A percentile compares a stretch with the other conserved stretches of the same genome.
phyloP scores from a whole-genome alignment of 2,888 invertebrate species.

The Yponomeuta sedellus region DNA sequence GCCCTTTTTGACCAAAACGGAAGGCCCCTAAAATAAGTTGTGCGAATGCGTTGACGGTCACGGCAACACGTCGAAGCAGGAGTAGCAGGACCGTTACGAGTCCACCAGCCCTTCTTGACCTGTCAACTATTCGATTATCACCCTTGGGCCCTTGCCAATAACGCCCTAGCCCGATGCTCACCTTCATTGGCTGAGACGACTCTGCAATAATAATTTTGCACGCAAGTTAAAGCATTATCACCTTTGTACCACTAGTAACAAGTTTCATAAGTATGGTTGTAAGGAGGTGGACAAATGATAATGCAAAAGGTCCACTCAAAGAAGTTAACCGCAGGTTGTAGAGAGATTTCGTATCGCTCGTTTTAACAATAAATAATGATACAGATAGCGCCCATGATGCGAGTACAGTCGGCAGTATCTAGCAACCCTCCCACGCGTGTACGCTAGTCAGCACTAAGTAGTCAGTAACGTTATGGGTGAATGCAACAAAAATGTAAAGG shows the following conservation, averaged over 20 bases:
- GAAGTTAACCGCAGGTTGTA: background rate
- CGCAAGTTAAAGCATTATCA: background rate
- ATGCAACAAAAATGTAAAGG: too few species aligned
- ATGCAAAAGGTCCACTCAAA: background rate
- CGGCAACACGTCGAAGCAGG: conserved; percentile 8
- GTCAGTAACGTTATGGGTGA: too few species aligned
- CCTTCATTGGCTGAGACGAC: background rate
- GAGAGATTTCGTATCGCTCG: too few species aligned
- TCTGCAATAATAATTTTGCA: background rate
- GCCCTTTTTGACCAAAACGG: conserved; percentile 2
- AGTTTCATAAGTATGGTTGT: too few species aligned
- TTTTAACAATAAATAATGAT: too few species aligned
- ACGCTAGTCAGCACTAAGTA: too few species aligned
- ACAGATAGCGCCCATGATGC: too few species aligned
- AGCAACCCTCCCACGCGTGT: too few species aligned
- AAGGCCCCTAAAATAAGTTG: conserved; percentile 4
- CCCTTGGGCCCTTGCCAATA: background rate
- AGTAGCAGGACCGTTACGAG: conserved; percentile 8
- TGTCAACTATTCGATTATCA: background rate
- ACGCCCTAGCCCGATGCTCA: background rate
- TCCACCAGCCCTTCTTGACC: background rate
- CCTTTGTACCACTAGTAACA: background rate
- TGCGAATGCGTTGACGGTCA: conserved; percentile 12
- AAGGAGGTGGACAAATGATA: background rate
- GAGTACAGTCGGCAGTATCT: too few species aligned